Conservation (phyloP, 2,888 invertebrate genomes). For the Ptilodon capucinus region DNA sequence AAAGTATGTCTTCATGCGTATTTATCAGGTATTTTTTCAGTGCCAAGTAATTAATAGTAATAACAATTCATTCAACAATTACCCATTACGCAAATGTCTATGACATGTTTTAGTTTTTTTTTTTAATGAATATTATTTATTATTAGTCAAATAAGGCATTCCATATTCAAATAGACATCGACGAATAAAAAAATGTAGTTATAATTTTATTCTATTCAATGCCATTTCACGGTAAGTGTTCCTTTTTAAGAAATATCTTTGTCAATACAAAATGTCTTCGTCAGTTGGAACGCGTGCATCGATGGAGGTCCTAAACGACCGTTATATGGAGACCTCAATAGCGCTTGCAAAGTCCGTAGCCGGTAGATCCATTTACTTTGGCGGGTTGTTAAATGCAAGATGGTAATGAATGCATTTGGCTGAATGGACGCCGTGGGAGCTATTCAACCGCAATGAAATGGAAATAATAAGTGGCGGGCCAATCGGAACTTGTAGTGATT, state of each 20-base stretch:
- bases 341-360: not conserved
- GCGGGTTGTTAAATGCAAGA: constrained; percentile 20
- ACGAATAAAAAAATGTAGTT: too few relatives aligned
- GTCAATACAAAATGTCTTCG: constrained; percentile 11
- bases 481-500: constrained; percentile 22
- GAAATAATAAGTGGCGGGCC: constrained; percentile 24
- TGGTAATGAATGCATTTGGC: constrained; percentile 43
- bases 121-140: too few relatives aligned
- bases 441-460: constrained; percentile 38
- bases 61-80: too few relatives aligned
- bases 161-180: not conserved
- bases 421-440: constrained; percentile 44
- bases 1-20: too few relatives aligned
- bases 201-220: not conserved
- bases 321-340: constrained; percentile 10
- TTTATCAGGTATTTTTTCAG: too few relatives aligned
- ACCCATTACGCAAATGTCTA: too few relatives aligned
- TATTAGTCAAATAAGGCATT: not conserved
- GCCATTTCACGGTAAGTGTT: not conserved
- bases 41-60: too few relatives aligned
- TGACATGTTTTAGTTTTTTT: too few relatives aligned
- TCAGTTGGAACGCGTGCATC: constrained; percentile 37
- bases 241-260: constrained; percentile 22
- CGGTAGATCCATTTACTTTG: constrained; percentile 1
- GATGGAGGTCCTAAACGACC: constrained; percentile 32